Conservation (phyloP, 1,140 invertebrate genomes). For the Bilobella aurantiaca region DNA sequence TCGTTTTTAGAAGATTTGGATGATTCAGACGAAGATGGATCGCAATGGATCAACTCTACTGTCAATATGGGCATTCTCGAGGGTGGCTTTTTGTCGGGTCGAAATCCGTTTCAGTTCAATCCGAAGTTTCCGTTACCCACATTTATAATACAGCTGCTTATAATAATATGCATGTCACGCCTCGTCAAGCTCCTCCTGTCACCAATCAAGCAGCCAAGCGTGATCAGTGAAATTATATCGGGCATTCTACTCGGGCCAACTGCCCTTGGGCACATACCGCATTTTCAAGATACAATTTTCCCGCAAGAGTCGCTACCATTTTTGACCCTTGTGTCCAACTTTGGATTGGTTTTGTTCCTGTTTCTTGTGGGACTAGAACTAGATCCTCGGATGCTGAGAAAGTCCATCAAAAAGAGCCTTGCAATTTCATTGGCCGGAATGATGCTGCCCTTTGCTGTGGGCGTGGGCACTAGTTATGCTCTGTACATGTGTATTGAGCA, state of each 20-base stretch:
- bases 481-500: constrained; percentile 28
- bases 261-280: constrained; percentile 22
- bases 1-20: background rate
- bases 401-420: constrained; percentile 20
- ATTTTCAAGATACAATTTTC: constrained; percentile 25
- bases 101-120: constrained; percentile 20
- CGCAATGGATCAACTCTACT: background rate
- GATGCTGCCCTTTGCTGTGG: constrained; percentile 29
- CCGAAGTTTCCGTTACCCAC: constrained; percentile 7
- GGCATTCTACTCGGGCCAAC: constrained; percentile 27
- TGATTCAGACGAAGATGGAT: background rate
- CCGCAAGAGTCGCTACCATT: constrained; percentile 25
- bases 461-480: constrained; percentile 23
- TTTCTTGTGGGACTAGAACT: constrained; percentile 34
- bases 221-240: constrained; percentile 23
- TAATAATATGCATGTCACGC: constrained; percentile 25
- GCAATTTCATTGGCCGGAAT: constrained; percentile 35
- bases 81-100: constrained; percentile 20
- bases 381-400: constrained; percentile 27
- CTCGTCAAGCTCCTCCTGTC: constrained; percentile 21
- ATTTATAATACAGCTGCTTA: constrained; percentile 21
- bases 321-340: constrained; percentile 29
- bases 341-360: constrained; percentile 32
- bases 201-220: constrained; percentile 21
- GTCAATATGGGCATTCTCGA: constrained; percentile 3